Evolutionary conservation across 2,888 invertebrate genomes (phyloP).

Genomic region (Hydrotaea cyrtoneurina): DNA sequence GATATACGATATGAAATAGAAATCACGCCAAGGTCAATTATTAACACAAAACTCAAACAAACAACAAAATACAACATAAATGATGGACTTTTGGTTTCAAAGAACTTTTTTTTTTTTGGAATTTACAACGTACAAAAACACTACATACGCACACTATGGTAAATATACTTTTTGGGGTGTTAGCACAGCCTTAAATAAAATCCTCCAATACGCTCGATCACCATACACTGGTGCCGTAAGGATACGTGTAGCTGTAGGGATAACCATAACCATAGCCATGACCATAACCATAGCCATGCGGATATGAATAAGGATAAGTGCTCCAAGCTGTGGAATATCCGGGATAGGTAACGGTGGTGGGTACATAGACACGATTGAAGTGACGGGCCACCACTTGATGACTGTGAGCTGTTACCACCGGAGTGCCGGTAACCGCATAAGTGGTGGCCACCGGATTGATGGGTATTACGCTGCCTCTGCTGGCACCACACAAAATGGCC

Average conservation of each 20-base stretch:
- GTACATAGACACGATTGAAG: conserved; percentile 73
- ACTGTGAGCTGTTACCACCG: conserved; percentile 74
- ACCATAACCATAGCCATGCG: conserved; percentile 61
- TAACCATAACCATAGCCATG: conserved; percentile 70
- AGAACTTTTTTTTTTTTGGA: no score
- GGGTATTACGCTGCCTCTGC: conserved; percentile 49
- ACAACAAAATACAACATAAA: not conserved
- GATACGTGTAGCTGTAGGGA: conserved; percentile 69
- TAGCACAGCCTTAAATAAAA: conserved; percentile 54
- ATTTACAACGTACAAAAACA: no score
- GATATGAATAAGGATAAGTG: conserved; percentile 62
- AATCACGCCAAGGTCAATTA: conserved; percentile 59
- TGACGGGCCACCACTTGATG: conserved; percentile 77
- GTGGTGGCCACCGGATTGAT: conserved; percentile 45
- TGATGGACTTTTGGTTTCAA: not conserved
- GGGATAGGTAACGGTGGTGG: conserved; percentile 52
- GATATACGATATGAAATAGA: conserved; percentile 21
- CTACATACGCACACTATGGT: no score
- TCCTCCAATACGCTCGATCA: conserved; percentile 54
- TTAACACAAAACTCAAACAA: not conserved
- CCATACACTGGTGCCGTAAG: conserved; percentile 63
- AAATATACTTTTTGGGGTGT: conserved; percentile 7
- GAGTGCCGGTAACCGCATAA: conserved; percentile 62
- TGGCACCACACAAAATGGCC: conserved; percentile 12
- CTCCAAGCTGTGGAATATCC: conserved; percentile 47